Base-by-base conservation (phyloP, 2,113 vertebrate genomes). In the Xiphias gladius region DNA sequence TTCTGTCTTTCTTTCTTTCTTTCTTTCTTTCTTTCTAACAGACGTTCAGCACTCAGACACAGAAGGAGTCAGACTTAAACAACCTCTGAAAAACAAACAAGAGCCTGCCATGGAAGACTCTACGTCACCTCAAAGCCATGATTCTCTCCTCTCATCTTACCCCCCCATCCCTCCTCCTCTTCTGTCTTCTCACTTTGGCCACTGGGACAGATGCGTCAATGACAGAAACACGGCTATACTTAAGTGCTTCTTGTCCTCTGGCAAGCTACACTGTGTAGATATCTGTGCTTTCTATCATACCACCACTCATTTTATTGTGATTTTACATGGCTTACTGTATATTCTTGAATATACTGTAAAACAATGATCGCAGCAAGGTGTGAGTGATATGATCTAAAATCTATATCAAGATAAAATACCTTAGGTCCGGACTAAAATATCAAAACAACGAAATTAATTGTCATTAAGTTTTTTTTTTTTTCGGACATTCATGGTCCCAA, bases 101-200 rank as follows among this genome's bases (percentile, higher is more conserved):
- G 37, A 57, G n/a, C 39, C 89, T 94, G 92, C 91, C 89, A 59
- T 84, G 20, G 82, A 92, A 94, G 93, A 84, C 63, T 84, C 67
- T 72, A 67, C 70, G 48, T 91, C 87, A 84, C 84, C 80, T 87
- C 82, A 76, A 84, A 90, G 78, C 35, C 77, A 57, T 8, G 32
- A 73, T 77, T 52, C 70, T 84, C 68, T 90, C 84, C 71, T 87
- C 68, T 90, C 84, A 74, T 87, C 77, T 81, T 72, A 61, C 67
- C 3, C 46, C 54, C 54, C 37, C 35, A 35, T 4, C 3, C 6
- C 32, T 35, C 8, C 58, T 32, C 71, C 26, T 57, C 37, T 66
- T 43, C 39, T 19, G n/a, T 68, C 75, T 59, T 81, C 54, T 73
- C 68, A 73, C 73, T 48, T 66, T 37, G 26, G 68, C 66, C 57